phyloP scores from a whole-genome alignment of 2,888 invertebrate genomes.

The Stenoptilia bipunctidactyla region DNA sequence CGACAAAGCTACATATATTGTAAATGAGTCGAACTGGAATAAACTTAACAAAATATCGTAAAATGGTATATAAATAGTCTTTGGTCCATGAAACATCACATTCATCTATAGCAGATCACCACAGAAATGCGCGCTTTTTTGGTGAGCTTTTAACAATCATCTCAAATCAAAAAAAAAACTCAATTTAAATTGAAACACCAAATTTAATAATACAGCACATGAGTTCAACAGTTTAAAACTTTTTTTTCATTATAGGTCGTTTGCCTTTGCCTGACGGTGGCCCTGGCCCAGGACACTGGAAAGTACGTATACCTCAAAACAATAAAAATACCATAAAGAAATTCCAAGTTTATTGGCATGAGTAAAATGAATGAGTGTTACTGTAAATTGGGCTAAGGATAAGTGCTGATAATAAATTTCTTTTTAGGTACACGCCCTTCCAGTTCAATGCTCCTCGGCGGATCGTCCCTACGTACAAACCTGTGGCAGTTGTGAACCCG shows the following conservation, averaged over 20 bases:
- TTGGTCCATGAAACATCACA: slow-evolving; percentile 40
- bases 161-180: neutral
- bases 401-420: neutral
- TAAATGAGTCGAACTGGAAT: slow-evolving; percentile 47
- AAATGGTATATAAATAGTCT: slow-evolving; percentile 57
- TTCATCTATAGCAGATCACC: slow-evolving; percentile 43
- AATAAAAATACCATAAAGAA: neutral
- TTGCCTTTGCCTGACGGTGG: slow-evolving; percentile 39
- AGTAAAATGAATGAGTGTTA: neutral
- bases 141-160: slow-evolving; percentile 28
- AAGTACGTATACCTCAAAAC: slow-evolving; percentile 21
- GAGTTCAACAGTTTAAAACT: slow-evolving; percentile 6
- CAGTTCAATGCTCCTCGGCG: slow-evolving; percentile 19
- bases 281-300: slow-evolving; percentile 35
- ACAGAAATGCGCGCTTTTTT: slow-evolving; percentile 51
- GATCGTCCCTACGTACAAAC: slow-evolving; percentile 6
- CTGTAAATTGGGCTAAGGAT: neutral
- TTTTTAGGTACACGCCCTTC: slow-evolving; percentile 24
- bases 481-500: slow-evolving; percentile 20
- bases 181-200: too few relatives aligned
- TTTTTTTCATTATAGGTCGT: slow-evolving; percentile 43
- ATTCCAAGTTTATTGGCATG: neutral
- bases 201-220: too few relatives aligned
- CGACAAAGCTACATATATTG: slow-evolving; percentile 38
- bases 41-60: slow-evolving; percentile 43